A percentile compares a stretch with the other conserved stretches of the same genome.
Evolutionary conservation across 2,113 vertebrate species (phyloP).

Genomic region (Chunga burmeisteri): DNA sequence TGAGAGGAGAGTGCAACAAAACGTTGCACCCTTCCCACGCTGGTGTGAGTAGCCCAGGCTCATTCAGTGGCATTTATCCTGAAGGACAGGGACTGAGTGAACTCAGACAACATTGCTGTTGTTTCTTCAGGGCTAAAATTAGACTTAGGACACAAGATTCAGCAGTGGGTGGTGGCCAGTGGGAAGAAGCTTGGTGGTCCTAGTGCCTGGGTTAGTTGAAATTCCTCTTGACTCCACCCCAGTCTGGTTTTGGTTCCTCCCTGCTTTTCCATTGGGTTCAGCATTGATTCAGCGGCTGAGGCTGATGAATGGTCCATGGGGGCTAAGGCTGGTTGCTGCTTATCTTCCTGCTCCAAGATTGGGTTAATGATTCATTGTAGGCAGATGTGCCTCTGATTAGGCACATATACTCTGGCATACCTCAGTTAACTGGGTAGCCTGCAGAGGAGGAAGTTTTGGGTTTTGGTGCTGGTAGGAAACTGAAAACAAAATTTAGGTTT

Average conservation of each 20-base stretch:
- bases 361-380: background rate
- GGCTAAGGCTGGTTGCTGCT: background rate
- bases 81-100: background rate
- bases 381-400: background rate
- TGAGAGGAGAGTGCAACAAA: background rate
- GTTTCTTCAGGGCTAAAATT: background rate
- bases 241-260: background rate
- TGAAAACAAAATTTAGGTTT: background rate
- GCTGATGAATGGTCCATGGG: background rate
- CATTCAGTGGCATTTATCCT: background rate
- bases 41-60: background rate
- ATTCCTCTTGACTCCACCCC: rapidly evolving
- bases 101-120: rapidly evolving
- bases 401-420: background rate
- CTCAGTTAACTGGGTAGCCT: background rate
- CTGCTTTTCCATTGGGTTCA: background rate
- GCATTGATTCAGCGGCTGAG: background rate
- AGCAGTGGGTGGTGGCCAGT: background rate
- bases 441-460: background rate
- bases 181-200: background rate
- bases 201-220: background rate
- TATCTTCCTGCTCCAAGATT: background rate
- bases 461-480: background rate
- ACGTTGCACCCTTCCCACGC: rapidly evolving
- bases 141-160: background rate